Evolutionary conservation across 2,888 invertebrate species (phyloP).

Genomic region (Molanna angustata): DNA sequence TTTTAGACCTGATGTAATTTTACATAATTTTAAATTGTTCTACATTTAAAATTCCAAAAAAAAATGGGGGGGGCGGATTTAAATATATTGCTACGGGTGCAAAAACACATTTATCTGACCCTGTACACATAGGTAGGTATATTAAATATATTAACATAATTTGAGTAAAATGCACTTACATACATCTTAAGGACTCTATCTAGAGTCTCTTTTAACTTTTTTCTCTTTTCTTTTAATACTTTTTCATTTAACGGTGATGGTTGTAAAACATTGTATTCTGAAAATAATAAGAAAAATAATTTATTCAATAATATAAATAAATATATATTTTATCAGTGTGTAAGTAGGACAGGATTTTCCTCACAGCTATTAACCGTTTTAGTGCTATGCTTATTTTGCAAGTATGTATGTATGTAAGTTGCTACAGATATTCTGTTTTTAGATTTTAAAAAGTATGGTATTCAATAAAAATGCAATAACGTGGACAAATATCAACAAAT

Average conservation of each 20-base stretch:
- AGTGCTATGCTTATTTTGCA: neutral
- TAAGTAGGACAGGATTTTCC: neutral
- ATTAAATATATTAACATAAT: neutral
- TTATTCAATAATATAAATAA: too few relatives aligned
- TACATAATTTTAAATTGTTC: too few relatives aligned
- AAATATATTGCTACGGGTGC: too few relatives aligned
- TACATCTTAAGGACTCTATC: slow-evolving; percentile 92
- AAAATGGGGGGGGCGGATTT: too few relatives aligned
- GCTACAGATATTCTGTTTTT: neutral
- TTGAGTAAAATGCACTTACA: slow-evolving; percentile 64
- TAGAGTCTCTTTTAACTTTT: slow-evolving; percentile 92
- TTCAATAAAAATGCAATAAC: too few relatives aligned
- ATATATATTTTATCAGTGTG: too few relatives aligned
- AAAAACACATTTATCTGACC: neutral
- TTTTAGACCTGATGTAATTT: too few relatives aligned
- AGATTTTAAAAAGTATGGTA: neutral
- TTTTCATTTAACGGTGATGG: slow-evolving; percentile 95
- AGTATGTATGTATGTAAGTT: neutral
- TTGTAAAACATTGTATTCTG: slow-evolving; percentile 92
- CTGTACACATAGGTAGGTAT: neutral
- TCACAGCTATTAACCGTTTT: neutral
- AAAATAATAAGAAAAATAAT: slow-evolving; percentile 36
- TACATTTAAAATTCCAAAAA: too few relatives aligned
- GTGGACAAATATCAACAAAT: too few relatives aligned
- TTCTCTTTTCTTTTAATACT: slow-evolving; percentile 93